These are phyloP conservation scores for Oryzias curvinotus DNA, from an alignment of 2,113 vertebrate species.

Conservation along the genomic window DNA sequence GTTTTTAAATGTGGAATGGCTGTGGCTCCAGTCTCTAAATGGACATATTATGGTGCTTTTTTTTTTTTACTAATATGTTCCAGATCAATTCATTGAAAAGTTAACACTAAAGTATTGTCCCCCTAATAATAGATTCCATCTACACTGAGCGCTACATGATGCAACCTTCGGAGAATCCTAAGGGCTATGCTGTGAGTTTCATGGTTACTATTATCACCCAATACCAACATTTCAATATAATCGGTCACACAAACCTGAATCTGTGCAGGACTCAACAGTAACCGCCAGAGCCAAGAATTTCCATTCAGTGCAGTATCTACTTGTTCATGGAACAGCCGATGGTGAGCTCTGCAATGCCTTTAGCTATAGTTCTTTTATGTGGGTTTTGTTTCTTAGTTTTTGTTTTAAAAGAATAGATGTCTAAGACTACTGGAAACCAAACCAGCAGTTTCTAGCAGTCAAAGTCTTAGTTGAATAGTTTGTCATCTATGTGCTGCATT, in stretches of 20 bases:
- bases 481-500: too few species aligned
- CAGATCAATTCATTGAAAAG: not conserved
- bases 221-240: not conserved
- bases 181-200: conserved; percentile 82
- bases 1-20: conserved; percentile 98
- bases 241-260: conserved; percentile 8
- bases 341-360: conserved; percentile 77
- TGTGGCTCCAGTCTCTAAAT: conserved; percentile 92
- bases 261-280: conserved; percentile 90
- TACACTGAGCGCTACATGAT: conserved; percentile 96
- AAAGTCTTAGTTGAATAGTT: too few species aligned
- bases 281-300: conserved; percentile 91
- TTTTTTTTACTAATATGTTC: conserved; percentile 5
- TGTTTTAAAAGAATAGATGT: too few species aligned
- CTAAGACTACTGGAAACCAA: too few species aligned
- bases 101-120: not conserved
- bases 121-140: conserved; percentile 69
- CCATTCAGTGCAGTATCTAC: conserved; percentile 90
- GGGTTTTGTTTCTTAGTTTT: not conserved
- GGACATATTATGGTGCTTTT: conserved; percentile 94
- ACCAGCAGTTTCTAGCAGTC: too few species aligned
- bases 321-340: conserved; percentile 97
- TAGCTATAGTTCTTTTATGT: not conserved
- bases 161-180: conserved; percentile 80
- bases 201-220: not conserved